These are phyloP conservation scores for Colistium nudipinnis DNA, from an alignment of 2,113 vertebrate genomes.

Conservation along the genomic window DNA sequence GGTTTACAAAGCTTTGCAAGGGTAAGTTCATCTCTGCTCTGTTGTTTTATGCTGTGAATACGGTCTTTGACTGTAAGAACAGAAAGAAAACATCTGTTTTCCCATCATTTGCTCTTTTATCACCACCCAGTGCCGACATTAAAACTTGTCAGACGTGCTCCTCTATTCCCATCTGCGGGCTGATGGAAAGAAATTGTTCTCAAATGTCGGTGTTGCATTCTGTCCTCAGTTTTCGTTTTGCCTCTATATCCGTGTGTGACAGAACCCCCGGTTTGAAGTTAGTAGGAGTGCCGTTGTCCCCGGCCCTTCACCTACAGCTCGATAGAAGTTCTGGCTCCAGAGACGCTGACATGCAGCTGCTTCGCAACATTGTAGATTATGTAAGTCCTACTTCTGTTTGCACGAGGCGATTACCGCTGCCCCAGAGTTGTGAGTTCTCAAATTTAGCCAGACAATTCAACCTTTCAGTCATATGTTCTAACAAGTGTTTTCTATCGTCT, in stretches of 20 bases:
- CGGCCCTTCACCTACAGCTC: conserved; percentile 91
- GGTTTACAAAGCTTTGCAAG: conserved; percentile 88
- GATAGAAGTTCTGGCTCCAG: conserved; percentile 86
- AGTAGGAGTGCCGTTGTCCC: conserved; percentile 86
- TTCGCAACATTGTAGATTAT: conserved; percentile 87
- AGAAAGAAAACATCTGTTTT: not conserved
- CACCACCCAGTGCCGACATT: no score
- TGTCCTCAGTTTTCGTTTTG: not conserved
- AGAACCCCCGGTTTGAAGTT: conserved; percentile 90
- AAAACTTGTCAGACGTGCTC: no score
- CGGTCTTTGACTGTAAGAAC: not conserved
- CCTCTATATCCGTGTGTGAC: conserved; percentile 28
- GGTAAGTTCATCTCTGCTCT: conserved; percentile 78
- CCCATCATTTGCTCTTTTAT: no score
- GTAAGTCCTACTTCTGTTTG: conserved; percentile 77
- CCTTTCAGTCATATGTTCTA: no score
- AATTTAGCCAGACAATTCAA: no score
- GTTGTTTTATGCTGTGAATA: not conserved
- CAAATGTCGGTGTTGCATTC: no score
- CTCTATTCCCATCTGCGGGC: no score
- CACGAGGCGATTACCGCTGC: no score
- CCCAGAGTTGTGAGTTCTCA: no score
- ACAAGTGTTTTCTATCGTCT: not conserved
- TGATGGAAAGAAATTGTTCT: no score
- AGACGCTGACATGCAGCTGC: conserved; percentile 85